Conservation (phyloP, 2,888 invertebrate species). For the Byasa hedistus region DNA sequence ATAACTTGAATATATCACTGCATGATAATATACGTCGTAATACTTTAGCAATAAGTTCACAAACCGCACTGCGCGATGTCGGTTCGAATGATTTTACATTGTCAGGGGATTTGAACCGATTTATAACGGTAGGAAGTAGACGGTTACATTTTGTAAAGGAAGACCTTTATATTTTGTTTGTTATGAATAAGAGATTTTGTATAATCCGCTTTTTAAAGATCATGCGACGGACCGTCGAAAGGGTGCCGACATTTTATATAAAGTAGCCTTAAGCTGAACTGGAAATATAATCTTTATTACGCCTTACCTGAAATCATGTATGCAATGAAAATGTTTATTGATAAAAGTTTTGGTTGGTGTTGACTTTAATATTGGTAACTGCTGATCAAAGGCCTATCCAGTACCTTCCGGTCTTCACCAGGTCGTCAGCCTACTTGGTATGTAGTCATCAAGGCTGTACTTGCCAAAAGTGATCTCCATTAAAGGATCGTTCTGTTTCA, state of each 20-base stretch:
- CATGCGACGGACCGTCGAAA: conserved; percentile 32
- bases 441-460: too few species aligned
- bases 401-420: too few species aligned
- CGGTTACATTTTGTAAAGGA: conserved; percentile 39
- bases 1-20: conserved; percentile 41
- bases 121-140: conserved; percentile 61
- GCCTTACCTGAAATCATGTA: too few species aligned
- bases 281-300: background rate
- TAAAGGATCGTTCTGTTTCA: too few species aligned
- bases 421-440: too few species aligned
- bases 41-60: conserved; percentile 27
- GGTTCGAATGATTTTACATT: conserved; percentile 59
- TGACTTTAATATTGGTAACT: too few species aligned
- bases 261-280: background rate
- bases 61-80: conserved; percentile 14
- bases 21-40: conserved; percentile 34
- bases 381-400: too few species aligned
- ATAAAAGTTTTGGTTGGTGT: too few species aligned
- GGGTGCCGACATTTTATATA: conserved; percentile 19
- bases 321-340: too few species aligned
- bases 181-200: conserved; percentile 37
- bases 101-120: conserved; percentile 69
- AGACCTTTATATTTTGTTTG: conserved; percentile 40
- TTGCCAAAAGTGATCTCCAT: too few species aligned
- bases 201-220: conserved; percentile 47